A percentile compares a stretch with the other conserved stretches of the same genome.
These are phyloP conservation scores for Lysiphlebus fabarum DNA, from an alignment of 1,140 invertebrate genomes.

Conservation along the genomic window DNA sequence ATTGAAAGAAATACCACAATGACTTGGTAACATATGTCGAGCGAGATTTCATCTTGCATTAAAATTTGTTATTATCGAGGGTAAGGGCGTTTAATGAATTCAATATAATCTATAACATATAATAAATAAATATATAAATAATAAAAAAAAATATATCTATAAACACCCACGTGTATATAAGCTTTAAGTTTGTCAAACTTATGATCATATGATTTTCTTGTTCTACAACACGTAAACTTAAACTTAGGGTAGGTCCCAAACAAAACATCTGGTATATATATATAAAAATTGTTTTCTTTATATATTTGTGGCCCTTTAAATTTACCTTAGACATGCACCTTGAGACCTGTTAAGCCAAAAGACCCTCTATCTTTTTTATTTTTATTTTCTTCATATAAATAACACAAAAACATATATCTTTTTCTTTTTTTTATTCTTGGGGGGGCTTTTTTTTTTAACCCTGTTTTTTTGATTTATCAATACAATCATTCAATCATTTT, in stretches of 20 bases:
- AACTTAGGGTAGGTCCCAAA: conserved; percentile 29
- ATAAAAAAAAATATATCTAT: too few species aligned
- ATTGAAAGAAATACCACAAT: conserved; percentile 9
- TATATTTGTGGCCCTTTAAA: conserved; percentile 41
- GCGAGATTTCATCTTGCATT: conserved; percentile 35
- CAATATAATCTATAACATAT: too few species aligned
- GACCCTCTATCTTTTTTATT: conserved; percentile 30
- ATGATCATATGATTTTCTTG: too few species aligned
- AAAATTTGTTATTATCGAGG: conserved; percentile 45
- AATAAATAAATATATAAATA: too few species aligned
- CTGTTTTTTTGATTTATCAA: too few species aligned
- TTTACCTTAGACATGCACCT: conserved; percentile 42
- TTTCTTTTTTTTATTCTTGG: conserved; percentile 12
- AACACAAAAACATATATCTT: too few species aligned
- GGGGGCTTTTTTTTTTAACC: conserved; percentile 25
- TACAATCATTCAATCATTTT: too few species aligned
- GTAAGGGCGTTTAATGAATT: too few species aligned
- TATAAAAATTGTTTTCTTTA: conserved; percentile 17
- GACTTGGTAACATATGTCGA: conserved; percentile 43
- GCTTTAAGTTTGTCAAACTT: too few species aligned
- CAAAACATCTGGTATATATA: conserved; percentile 33
- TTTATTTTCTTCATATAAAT: not conserved
- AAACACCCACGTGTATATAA: conserved; percentile 4
- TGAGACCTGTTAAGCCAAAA: conserved; percentile 44
- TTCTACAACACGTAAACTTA: conserved; percentile 11